Evolutionary conservation across 2,797 vertebrate genomes (phyloP).

Genomic region (Spinibarbus caldwelli): DNA sequence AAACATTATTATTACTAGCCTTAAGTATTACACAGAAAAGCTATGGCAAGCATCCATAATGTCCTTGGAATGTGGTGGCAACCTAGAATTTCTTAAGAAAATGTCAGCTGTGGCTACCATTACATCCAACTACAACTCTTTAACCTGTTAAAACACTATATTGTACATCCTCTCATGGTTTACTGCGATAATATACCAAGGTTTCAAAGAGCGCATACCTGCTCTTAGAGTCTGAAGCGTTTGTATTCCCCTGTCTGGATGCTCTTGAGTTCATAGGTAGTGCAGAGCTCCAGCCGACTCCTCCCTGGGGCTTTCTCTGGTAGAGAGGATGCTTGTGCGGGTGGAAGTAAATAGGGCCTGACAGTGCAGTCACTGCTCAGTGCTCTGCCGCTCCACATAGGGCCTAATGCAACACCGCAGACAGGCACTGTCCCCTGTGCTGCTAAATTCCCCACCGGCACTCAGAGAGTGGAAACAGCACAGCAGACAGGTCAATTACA

Average conservation of each 20-base stretch:
- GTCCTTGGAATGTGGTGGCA: neutral
- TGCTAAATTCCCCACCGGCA: neutral
- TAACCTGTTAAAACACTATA: slow-evolving; percentile 11
- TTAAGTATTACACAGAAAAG: neutral
- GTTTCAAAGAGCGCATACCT: neutral
- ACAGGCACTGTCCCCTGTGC: slow-evolving; percentile 31
- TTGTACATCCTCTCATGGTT: neutral
- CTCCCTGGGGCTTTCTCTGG: slow-evolving; percentile 66
- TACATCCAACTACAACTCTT: neutral
- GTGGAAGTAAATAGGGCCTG: slow-evolving; percentile 67
- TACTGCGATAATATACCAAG: neutral
- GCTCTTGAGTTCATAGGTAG: slow-evolving; percentile 61
- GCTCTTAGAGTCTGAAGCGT: neutral
- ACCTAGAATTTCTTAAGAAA: neutral
- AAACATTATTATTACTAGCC: neutral
- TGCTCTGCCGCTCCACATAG: slow-evolving; percentile 48
- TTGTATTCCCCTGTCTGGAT: slow-evolving; percentile 46
- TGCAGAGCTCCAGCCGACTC: slow-evolving; percentile 65
- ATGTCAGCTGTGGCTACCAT: neutral
- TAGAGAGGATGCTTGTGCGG: slow-evolving; percentile 63
- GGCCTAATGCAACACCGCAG: slow-evolving; percentile 51
- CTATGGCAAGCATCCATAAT: neutral
- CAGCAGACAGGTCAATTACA: slow-evolving; percentile 54
- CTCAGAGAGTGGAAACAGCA: slow-evolving; percentile 26
- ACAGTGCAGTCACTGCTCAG: slow-evolving; percentile 64